Base-by-base conservation (phyloP, 1,140 invertebrate species). In the Aleiodes sp. region DNA sequence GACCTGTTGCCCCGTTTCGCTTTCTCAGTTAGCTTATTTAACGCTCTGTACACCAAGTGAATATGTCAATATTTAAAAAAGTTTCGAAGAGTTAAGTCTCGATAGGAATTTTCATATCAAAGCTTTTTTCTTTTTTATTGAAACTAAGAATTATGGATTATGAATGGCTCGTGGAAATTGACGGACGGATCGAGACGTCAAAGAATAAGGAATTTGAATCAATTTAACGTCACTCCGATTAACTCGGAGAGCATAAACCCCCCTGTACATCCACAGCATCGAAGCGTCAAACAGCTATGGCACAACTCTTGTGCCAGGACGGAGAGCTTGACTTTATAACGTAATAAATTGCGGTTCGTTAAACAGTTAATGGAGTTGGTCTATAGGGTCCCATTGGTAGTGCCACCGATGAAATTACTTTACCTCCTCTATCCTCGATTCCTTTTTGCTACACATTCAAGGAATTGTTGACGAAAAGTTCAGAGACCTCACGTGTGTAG, bases 341-440 rank as follows among this genome's bases (percentile, higher is more conserved):
- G 74, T 52, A 69, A 79, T 79, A 80, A 81, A 81, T 79, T 75
- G 71, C 70, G 76, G 77, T 78, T 79, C 77, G 78, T 80, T 81
- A 76, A 75, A 75, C 75, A 79, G 73, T 80, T 81, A 81, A 82
- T 80, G 73, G 70, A 76, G 76, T 78, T 76, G 68, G 74, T 70
- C 70, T 70, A 66, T 59, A 64, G 69, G 67, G 70, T 43, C 14
- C 62, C 56, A 59, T 19, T 56, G 56, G 57, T 37, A 14, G 24
- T 39, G 26, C 46, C 19, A 63, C 33, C 65, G 60, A 73, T 65
- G 29, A 28, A 68, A 69, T 71, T 63, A 71, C 56, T n/a, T n/a
- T n/a, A n/a, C 9, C 4, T 19, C 10, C 37, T 57, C 7, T n/a
- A n/a, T 26, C 16, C 4, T 14, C 16, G 26, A 19, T 39, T 16